phyloP scores from a whole-genome alignment of 2,888 invertebrate genomes.

The Lycia hirtaria region DNA sequence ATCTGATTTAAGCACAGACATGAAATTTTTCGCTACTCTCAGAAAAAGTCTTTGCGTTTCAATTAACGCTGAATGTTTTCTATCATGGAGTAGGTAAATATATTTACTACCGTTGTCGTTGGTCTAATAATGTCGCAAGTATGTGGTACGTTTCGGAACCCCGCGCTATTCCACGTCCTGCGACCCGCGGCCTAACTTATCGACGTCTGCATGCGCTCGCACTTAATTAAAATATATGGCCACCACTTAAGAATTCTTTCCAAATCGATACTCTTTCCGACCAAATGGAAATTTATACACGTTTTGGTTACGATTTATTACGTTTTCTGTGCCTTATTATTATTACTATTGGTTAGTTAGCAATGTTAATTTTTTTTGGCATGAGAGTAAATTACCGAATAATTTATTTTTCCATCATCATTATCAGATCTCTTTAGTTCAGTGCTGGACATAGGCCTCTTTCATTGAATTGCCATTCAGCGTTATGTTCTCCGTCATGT shows the following conservation, averaged over 20 bases:
- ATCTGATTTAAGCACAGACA: too few relatives aligned
- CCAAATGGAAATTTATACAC: conserved; percentile 66
- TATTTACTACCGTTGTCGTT: background rate
- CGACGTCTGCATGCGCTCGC: conserved; percentile 70
- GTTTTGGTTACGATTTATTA: conserved; percentile 61
- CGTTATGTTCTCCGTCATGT: too few relatives aligned
- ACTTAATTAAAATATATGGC: conserved; percentile 80
- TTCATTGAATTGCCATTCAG: too few relatives aligned
- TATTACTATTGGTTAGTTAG: background rate
- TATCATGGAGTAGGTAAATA: background rate
- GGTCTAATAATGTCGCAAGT: background rate
- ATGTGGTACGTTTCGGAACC: background rate
- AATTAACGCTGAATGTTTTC: too few relatives aligned
- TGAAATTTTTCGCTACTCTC: too few relatives aligned
- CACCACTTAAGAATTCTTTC: conserved; percentile 74
- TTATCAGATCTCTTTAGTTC: too few relatives aligned
- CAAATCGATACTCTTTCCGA: conserved; percentile 60
- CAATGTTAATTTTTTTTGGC: background rate
- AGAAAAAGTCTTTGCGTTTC: too few relatives aligned
- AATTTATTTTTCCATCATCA: background rate
- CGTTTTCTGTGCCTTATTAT: conserved; percentile 35
- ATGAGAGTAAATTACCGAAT: background rate
- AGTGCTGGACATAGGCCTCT: too few relatives aligned
- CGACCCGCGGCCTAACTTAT: conserved; percentile 46
- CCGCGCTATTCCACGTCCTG: conserved; percentile 2